Evolutionary conservation across 92 coral and sea anemone genomes (phyloP).

Genomic region (Epizoanthus rinbou): DNA sequence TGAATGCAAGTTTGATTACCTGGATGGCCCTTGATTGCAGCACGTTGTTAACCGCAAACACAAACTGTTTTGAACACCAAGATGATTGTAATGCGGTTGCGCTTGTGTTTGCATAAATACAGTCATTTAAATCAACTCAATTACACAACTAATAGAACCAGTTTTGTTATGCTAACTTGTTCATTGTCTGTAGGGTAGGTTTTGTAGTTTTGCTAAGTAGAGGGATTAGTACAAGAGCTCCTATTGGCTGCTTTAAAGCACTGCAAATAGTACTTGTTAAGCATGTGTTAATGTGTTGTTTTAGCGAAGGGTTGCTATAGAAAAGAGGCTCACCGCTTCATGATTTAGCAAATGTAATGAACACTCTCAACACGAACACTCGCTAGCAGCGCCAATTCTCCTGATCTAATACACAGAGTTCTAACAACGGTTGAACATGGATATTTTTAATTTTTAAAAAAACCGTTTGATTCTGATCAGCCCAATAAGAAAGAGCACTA

Average conservation of each 20-base stretch:
- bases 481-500: too few species aligned
- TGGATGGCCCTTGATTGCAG: neutral
- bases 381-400: too few species aligned
- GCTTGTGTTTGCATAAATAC: neutral
- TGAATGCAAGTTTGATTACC: neutral
- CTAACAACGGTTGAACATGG: too few species aligned
- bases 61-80: neutral
- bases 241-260: neutral
- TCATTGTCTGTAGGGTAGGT: neutral
- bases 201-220: neutral
- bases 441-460: too few species aligned
- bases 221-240: neutral
- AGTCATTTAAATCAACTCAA: neutral
- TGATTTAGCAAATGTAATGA: neutral
- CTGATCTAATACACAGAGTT: too few species aligned
- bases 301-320: constrained; percentile 6
- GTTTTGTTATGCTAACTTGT: constrained; percentile 12
- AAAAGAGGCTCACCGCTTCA: neutral
- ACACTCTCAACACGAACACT: too few species aligned
- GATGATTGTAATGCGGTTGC: neutral
- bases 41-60: neutral
- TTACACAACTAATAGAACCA: neutral
- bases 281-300: neutral
- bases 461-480: too few species aligned
- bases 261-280: neutral